Evolutionary conservation across 2,113 vertebrate genomes (phyloP).

Genomic region (Poeciliopsis occidentalis): DNA sequence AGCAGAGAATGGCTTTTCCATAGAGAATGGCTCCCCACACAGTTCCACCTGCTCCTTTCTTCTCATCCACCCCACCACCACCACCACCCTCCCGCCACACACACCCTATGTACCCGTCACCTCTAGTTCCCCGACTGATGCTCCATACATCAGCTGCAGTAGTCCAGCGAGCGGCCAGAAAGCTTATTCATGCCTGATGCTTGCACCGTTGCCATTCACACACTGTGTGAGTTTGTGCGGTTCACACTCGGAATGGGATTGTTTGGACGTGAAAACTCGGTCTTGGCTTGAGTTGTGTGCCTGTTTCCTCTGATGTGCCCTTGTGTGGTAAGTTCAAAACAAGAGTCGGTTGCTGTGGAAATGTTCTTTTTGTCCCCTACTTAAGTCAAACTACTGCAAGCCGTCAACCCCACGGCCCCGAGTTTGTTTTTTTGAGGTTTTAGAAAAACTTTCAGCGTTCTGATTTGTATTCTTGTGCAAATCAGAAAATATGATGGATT

Average conservation of each 20-base stretch:
- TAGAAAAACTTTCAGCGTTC: neutral
- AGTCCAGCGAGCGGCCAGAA: constrained; percentile 56
- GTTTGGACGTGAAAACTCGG: constrained; percentile 25
- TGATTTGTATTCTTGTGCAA: neutral
- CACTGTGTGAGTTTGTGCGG: constrained; percentile 43
- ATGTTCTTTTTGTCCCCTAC: neutral
- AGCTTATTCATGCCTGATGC: constrained; percentile 80
- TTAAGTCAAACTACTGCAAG: constrained; percentile 2
- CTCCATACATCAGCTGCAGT: constrained; percentile 59
- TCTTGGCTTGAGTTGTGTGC: constrained; percentile 37
- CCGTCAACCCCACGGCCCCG: neutral
- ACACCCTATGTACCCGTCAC: constrained; percentile 49
- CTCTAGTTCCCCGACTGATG: constrained; percentile 26
- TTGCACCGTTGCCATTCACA: constrained; percentile 69
- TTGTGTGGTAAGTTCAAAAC: constrained; percentile 64
- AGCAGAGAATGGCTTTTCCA: constrained; percentile 75
- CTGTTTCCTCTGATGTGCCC: constrained; percentile 36
- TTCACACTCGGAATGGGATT: constrained; percentile 47
- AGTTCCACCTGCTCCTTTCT: constrained; percentile 41
- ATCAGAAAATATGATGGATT: neutral
- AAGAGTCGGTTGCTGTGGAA: constrained; percentile 36
- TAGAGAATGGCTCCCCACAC: constrained; percentile 68
- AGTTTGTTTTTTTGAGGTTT: neutral
- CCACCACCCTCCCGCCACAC: constrained; percentile 36
- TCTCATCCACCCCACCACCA: neutral